phyloP scores from a whole-genome alignment of 2,888 invertebrate species.

The Drosophila seclusa region DNA sequence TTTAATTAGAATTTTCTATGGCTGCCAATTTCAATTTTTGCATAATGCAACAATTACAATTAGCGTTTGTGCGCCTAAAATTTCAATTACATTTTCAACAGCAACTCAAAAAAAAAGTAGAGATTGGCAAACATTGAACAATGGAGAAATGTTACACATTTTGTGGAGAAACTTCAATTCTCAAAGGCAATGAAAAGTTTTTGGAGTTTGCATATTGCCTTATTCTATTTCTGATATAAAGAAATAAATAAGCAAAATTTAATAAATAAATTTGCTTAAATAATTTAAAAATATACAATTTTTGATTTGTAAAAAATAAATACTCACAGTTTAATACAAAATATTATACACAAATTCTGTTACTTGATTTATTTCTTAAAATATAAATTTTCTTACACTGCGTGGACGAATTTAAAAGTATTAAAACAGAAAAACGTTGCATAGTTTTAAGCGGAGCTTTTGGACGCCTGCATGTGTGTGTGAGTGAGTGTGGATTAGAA shows the following conservation, averaged over 20 bases:
- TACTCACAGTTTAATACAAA: not conserved
- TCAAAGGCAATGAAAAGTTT: not conserved
- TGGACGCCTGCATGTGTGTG: not conserved
- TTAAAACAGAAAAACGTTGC: conserved; percentile 47
- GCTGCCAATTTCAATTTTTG: conserved; percentile 58
- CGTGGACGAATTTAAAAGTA: conserved; percentile 29
- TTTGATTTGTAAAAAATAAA: not conserved
- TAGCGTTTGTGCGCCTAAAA: conserved; percentile 66
- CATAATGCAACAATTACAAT: conserved; percentile 77
- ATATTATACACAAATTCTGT: not conserved
- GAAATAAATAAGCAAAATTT: not conserved
- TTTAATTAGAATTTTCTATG: conserved; percentile 72
- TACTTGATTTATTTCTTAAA: not conserved
- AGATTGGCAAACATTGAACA: not conserved
- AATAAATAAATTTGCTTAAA: not conserved
- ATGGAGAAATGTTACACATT: not conserved
- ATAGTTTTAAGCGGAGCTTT: conserved; percentile 43
- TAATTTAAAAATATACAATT: not conserved
- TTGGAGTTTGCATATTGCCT: not conserved
- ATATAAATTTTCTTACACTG: not conserved
- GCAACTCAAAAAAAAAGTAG: conserved; percentile 7
- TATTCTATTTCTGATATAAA: not conserved
- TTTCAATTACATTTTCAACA: conserved; percentile 68
- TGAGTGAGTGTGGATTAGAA: not conserved
- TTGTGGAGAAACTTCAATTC: not conserved